Percentiles rank a stretch among this genome's conserved stretches.
Conservation (phyloP, 2,113 vertebrate species). For the Callionymus lyra region DNA sequence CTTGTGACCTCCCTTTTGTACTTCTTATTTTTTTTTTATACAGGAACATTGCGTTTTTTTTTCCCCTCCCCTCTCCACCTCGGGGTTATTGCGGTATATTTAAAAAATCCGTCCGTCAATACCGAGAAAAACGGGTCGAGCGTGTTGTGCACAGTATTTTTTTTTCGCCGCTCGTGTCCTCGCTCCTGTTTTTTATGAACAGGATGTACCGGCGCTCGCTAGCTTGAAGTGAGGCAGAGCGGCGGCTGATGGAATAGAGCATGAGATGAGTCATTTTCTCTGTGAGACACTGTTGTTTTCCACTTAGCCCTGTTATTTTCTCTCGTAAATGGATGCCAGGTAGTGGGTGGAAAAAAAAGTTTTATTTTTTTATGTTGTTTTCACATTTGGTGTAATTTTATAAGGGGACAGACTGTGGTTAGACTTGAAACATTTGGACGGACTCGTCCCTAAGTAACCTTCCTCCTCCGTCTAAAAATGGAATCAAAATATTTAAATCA, state of each 20-base stretch:
- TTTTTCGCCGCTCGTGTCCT: too few relatives aligned
- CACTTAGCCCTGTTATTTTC: conserved; percentile 60
- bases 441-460: conserved; percentile 28
- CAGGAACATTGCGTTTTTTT: too few relatives aligned
- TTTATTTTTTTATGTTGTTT: conserved; percentile 35
- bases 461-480: conserved; percentile 10
- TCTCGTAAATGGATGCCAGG: conserved; percentile 57
- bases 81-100: too few relatives aligned
- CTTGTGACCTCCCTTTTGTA: too few relatives aligned
- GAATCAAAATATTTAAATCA: conserved; percentile 15
- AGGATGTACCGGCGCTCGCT: conserved; percentile 43
- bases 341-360: conserved; percentile 58
- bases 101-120: conserved; percentile 1
- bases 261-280: conserved; percentile 63
- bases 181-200: conserved; percentile 43
- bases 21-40: too few relatives aligned
- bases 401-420: conserved; percentile 44
- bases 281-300: conserved; percentile 61
- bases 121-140: conserved; percentile 27
- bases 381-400: conserved; percentile 49
- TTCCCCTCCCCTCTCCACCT: too few relatives aligned
- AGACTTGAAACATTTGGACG: conserved; percentile 34
- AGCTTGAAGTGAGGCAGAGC: conserved; percentile 32
- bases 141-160: conserved; percentile 2
- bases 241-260: conserved; percentile 29